Evolutionary conservation across 2,797 vertebrate genomes (phyloP).

Genomic region (Lateolabrax maculatus): DNA sequence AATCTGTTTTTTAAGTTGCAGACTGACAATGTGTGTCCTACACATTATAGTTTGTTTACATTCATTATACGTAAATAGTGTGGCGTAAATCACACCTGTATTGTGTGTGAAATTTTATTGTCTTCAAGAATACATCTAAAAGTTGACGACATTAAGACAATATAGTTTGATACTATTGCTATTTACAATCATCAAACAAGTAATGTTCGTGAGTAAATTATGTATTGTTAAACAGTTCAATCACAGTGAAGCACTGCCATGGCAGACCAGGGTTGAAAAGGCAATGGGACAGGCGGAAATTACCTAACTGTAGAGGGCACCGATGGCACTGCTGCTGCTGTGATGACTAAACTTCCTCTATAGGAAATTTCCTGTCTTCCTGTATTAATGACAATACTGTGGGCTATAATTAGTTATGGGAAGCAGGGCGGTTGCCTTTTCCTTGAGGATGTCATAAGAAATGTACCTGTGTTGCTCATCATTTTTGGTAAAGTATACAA

Average conservation of each 20-base stretch:
- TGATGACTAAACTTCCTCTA: conserved; percentile 64
- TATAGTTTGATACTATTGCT: not conserved
- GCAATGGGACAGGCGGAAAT: conserved; percentile 20
- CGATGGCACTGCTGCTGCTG: not conserved
- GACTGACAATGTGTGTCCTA: too few species aligned
- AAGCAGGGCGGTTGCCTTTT: conserved; percentile 35
- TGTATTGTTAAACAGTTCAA: conserved; percentile 4
- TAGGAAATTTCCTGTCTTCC: conserved; percentile 37
- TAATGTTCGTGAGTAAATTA: not conserved
- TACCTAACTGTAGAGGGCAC: not conserved
- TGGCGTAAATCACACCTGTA: not conserved
- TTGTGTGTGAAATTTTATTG: not conserved
- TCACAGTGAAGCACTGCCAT: not conserved
- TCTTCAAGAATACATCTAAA: not conserved
- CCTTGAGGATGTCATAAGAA: conserved; percentile 51
- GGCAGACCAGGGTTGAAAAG: not conserved
- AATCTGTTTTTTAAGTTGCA: not conserved
- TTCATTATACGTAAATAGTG: not conserved
- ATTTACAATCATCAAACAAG: not conserved
- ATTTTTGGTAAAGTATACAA: not conserved
- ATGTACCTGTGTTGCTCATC: conserved; percentile 17
- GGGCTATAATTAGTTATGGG: conserved; percentile 52
- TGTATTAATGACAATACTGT: conserved; percentile 38
- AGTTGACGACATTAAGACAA: not conserved
- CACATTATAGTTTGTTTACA: not conserved